Evolutionary conservation across 2,797 vertebrate genomes (phyloP).

Genomic region (Cossypha heuglini): DNA sequence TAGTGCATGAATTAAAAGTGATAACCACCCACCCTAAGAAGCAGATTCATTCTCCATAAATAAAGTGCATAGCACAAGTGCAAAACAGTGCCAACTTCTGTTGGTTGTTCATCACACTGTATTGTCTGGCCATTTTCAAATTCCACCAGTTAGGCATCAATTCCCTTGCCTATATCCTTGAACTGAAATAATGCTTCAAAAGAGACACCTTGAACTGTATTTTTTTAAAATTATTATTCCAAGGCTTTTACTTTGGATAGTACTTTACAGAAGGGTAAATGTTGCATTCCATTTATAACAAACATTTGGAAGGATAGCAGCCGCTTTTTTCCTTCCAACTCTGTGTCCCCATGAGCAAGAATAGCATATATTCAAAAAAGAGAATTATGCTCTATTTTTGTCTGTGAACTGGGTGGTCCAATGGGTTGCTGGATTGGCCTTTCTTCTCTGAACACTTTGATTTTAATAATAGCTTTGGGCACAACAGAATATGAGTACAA

Average conservation of each 20-base stretch:
- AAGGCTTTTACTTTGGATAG: neutral
- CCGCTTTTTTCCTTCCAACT: neutral
- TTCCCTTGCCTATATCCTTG: neutral
- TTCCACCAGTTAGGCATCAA: neutral
- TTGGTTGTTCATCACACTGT: neutral
- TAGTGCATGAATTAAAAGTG: neutral
- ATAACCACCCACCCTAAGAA: neutral
- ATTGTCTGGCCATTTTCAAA: neutral
- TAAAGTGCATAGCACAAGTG: neutral
- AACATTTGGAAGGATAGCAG: neutral
- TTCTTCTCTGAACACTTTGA: neutral
- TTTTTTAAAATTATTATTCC: neutral
- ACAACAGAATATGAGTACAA: neutral
- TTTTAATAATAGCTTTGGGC: constrained; percentile 9
- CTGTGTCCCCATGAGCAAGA: neutral
- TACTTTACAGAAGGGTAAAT: neutral
- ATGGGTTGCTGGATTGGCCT: neutral
- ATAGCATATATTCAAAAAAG: neutral
- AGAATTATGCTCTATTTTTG: neutral
- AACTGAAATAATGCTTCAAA: neutral
- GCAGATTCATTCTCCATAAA: neutral
- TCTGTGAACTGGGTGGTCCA: neutral
- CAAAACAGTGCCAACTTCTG: neutral
- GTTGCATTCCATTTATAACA: neutral
- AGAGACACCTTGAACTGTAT: neutral